A percentile compares a stretch with the other conserved stretches of the same genome.
Conservation (phyloP, 2,113 vertebrate genomes). For the Oncorhynchus nerka region DNA sequence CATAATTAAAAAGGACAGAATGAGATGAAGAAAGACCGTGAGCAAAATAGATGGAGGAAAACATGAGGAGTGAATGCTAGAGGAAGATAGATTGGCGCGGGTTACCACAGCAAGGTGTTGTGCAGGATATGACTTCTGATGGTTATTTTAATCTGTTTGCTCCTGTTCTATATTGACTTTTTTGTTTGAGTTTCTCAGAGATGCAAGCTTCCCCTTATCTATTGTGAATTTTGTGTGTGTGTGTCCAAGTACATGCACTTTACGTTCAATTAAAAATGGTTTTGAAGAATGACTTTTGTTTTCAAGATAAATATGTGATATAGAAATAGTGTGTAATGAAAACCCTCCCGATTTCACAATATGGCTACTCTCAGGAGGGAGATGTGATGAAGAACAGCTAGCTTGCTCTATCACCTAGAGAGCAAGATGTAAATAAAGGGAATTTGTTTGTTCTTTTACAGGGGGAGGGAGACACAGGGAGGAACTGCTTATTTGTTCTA, state of each 20-base stretch:
- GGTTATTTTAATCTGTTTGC: constrained; percentile 42
- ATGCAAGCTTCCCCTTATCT: constrained; percentile 8
- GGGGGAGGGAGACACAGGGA: constrained; percentile 8
- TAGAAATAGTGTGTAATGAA: constrained; percentile 3
- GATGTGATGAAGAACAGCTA: constrained; percentile 21
- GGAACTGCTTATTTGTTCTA: constrained; percentile 45
- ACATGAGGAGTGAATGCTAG: constrained; percentile 36
- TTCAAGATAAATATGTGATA: constrained; percentile 50
- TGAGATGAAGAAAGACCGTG: constrained; percentile 2
- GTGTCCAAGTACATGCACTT: not conserved
- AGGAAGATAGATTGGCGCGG: constrained; percentile 19
- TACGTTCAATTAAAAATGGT: not conserved
- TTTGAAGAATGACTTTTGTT: too few species aligned
- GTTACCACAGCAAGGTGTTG: constrained; percentile 75
- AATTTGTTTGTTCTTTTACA: constrained; percentile 35
- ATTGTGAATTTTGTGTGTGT: not conserved
- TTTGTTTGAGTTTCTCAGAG: constrained; percentile 12
- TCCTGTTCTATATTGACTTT: constrained; percentile 35
- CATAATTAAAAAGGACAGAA: constrained; percentile 13
- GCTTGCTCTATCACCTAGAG: constrained; percentile 18
- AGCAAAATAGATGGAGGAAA: constrained; percentile 3
- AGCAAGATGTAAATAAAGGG: constrained; percentile 55
- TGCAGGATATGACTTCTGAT: constrained; percentile 76
- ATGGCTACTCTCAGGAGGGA: not conserved
- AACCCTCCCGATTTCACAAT: not conserved